These are phyloP conservation scores for Pelobates cultripes DNA, from an alignment of 2,797 vertebrate genomes.

Conservation along the genomic window DNA sequence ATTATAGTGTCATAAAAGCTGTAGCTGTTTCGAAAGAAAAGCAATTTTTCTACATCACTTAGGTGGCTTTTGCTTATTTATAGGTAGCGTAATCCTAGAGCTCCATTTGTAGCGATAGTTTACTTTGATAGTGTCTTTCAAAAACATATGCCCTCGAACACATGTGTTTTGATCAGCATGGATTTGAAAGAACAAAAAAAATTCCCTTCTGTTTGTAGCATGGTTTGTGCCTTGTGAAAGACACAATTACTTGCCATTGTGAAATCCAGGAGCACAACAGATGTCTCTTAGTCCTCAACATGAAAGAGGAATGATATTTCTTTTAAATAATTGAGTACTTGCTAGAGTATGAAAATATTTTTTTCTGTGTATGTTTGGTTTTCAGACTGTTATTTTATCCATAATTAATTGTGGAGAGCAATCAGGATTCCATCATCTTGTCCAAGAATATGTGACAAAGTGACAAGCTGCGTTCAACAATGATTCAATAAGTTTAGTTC, in stretches of 20 bases:
- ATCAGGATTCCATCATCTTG: too few species aligned
- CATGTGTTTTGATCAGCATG: constrained; percentile 35
- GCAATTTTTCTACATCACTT: constrained; percentile 5
- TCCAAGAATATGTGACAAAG: too few species aligned
- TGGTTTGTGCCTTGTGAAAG: constrained; percentile 20
- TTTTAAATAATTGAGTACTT: constrained; percentile 16
- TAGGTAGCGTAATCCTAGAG: background rate
- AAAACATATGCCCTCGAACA: constrained; percentile 41
- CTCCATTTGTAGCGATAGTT: constrained; percentile 26
- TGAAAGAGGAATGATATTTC: background rate
- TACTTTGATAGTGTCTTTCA: constrained; percentile 29
- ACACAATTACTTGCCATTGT: constrained; percentile 38
- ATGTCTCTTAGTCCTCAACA: constrained; percentile 28
- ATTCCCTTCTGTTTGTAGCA: constrained; percentile 39
- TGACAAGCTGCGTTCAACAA: too few species aligned
- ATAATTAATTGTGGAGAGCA: too few species aligned
- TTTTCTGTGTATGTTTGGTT: too few species aligned
- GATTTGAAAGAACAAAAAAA: constrained; percentile 23
- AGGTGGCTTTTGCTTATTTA: constrained; percentile 18
- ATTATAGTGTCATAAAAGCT: constrained; percentile 35
- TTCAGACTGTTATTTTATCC: too few species aligned
- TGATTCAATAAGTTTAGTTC: too few species aligned
- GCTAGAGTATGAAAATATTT: background rate
- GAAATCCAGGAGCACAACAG: constrained; percentile 23
- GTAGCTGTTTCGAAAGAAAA: constrained; percentile 25